Evolutionary conservation across 53 echinoderm and acorn worm species (phyloP).

Genomic region (Mesocentrotus franciscanus): DNA sequence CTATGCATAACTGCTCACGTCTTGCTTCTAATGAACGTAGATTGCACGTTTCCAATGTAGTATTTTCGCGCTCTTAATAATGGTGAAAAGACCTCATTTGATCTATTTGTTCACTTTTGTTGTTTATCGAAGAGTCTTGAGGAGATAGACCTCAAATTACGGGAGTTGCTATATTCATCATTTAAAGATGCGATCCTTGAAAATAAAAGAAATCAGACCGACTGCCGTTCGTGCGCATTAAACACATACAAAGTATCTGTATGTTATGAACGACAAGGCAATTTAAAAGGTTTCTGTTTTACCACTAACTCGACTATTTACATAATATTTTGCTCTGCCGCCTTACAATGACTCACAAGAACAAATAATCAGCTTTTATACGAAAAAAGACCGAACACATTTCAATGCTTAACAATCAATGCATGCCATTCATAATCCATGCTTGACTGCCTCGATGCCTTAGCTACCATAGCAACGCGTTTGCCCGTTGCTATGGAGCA

Average conservation of each 20-base stretch:
- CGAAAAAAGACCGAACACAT: not conserved
- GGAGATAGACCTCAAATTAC: no score
- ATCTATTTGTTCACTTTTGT: no score
- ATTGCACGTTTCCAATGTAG: no score
- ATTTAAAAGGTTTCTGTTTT: not conserved
- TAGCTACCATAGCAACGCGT: constrained; percentile 39
- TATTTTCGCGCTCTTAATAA: no score
- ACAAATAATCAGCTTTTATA: not conserved
- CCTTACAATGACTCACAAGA: not conserved
- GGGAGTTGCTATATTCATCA: no score
- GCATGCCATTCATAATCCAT: not conserved
- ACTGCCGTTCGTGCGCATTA: not conserved
- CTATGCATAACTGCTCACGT: no score
- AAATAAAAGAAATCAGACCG: not conserved
- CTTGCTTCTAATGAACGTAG: no score
- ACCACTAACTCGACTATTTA: not conserved
- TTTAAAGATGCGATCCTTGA: no score
- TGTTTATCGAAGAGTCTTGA: no score
- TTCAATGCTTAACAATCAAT: not conserved
- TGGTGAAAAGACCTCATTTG: no score
- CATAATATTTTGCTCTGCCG: not conserved
- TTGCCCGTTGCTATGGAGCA: constrained; percentile 7
- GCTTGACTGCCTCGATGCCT: not conserved
- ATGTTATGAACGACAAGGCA: not conserved
- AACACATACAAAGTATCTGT: not conserved